Base-by-base conservation (phyloP, 2,888 invertebrate species). In the Orchestes rusci region DNA sequence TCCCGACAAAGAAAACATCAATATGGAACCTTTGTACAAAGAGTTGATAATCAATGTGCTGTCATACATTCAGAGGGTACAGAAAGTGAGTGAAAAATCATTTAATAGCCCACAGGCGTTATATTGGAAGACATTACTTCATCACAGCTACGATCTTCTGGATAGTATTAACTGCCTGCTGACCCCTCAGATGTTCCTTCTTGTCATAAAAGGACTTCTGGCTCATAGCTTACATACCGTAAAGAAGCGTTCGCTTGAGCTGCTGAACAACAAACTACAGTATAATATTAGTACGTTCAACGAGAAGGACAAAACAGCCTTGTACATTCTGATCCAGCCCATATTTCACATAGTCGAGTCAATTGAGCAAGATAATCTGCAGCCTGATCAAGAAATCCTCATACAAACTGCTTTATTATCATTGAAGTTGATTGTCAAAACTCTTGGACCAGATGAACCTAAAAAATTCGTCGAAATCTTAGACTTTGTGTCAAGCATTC, bases 401-500 rank as follows among this genome's bases (percentile, higher is more conserved):
- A 82, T 88, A 56, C 93, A 94, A 69, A 84, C 84, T 0, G 84
- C 88, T 0, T 70, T 95, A 18, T 73, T 90, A 31, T 83, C 87
- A 0, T 65, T 94, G 32, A 93, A 94, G 65, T 67, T 92, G 10
- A 65, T 94, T n/a, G 82, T 87, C 0, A 82, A 82, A 62, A 67
- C 79, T 46, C 67, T 91, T 34, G 88, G 84, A 0, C 58, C 71
- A 0, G 71, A 78, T 16, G 72, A 84, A 53, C 81, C 84, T 0
- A 74, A 77, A 4, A 73, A 77, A 20, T 92, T 93, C 60, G 76
- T 80, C 49, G 71, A 77, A 19, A 76, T 88, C 19, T 65, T 91
- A 5, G 78, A 79, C 46, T 74, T 76, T 10, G 72, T 87, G 0
- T 81, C 83, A 0, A 73, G 76, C 38, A 73, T 82, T 36, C 73